Conservation (phyloP, 2,888 invertebrate species). For the Xestoiulus laeticollis region DNA sequence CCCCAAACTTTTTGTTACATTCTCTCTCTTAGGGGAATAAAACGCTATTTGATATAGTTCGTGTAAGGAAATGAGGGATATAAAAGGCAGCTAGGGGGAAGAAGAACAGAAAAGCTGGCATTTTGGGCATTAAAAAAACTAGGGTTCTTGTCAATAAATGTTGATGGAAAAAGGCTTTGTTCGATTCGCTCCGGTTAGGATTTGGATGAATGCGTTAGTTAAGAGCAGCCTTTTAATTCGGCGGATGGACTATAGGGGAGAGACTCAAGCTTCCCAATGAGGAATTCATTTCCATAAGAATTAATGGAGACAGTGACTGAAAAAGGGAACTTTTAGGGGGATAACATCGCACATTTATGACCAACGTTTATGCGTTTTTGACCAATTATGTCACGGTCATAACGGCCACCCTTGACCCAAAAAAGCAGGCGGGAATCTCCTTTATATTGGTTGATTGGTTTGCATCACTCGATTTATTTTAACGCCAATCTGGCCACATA, state of each 20-base stretch:
- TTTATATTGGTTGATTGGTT: background rate
- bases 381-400: constrained; percentile 14
- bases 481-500: background rate
- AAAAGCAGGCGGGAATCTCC: background rate
- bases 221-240: constrained; percentile 11
- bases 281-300: constrained; percentile 2
- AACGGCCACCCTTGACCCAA: background rate
- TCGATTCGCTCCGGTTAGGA: constrained; percentile 37
- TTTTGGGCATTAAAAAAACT: constrained; percentile 1
- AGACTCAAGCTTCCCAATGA: background rate
- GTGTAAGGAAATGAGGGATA: background rate
- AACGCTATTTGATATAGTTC: constrained; percentile 12
- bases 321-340: constrained; percentile 7
- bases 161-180: constrained; percentile 21
- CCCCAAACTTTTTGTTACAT: constrained; percentile 25
- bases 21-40: constrained; percentile 31
- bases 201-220: constrained; percentile 28
- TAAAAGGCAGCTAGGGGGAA: background rate
- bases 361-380: background rate
- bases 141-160: constrained; percentile 28
- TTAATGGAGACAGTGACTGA: constrained; percentile 6
- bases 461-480: constrained; percentile 1
- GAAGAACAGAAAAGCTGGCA: constrained; percentile 7
- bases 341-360: background rate
- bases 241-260: background rate